Base-by-base conservation (phyloP, 1,140 invertebrate genomes). In the Condylostylus longicornis region DNA sequence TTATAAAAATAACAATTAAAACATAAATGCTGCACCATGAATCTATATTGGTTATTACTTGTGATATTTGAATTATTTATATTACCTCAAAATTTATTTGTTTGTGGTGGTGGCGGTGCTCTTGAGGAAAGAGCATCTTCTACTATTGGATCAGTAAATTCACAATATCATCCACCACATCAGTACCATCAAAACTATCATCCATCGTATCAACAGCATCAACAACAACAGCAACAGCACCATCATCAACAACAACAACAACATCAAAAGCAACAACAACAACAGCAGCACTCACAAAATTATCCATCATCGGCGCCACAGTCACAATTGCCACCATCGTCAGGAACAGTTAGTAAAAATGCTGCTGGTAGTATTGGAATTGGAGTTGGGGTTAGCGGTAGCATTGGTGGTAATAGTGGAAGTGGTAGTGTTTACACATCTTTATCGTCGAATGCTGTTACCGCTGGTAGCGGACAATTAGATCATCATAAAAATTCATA, bases 401-500 rank as follows among this genome's bases (percentile, higher is more conserved):
- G 10, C 25, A n/a, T 7, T 27, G 25, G 25, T 27, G 25, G 25
- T 13, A 13, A 13, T 27, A 13, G 10, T 13, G 25, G 25, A n/a
- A 13, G 25, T n/a, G 10, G 10, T 13, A 10, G 14, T 27, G 25
- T 13, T 10, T 10, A 10, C 25, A n/a, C 25, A 10, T 27, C 25
- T 13, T 27, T n/a, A 10, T 10, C 25, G 10, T 19, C 15, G 12
- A 9, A 14, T 13, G 17, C 18, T 34, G 18, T 9, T 10, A 15
- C 25, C 13, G 21, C 34, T 18, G 25, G 34, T 9, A 32, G 37
- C 17, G 37, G 37, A 5, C 29, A 33, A 5, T 6, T 33, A n/a
- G 35, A 50, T 39, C n/a, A n/a, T n/a, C 43, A 42, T 18, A 44
- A 48, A 23, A 58, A 54, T 32, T 56, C 62, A n/a, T 63, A 60